Evolutionary conservation across 2,888 invertebrate genomes (phyloP).

Genomic region (Sminthurides aquaticus): DNA sequence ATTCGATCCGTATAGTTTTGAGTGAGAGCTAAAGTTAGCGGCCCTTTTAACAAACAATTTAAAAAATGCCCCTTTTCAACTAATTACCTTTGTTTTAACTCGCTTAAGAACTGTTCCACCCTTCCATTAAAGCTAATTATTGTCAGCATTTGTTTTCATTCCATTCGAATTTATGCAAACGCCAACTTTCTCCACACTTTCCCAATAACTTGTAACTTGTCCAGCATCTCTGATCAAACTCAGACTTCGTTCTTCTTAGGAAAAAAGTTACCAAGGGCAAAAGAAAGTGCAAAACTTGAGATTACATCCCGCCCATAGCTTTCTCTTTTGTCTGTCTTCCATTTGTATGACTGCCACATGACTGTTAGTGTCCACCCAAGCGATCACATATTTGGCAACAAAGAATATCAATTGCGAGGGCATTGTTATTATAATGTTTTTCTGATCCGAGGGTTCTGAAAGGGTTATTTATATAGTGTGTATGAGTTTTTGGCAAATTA

Average conservation of each 20-base stretch:
- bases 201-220: not conserved
- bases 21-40: not conserved
- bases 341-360: no score
- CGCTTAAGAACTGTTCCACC: not conserved
- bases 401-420: no score
- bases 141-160: slow-evolving; percentile 4
- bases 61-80: not conserved
- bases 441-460: no score
- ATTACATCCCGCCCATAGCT: no score
- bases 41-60: not conserved
- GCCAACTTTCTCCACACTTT: not conserved
- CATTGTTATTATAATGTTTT: no score
- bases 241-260: not conserved
- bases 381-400: no score
- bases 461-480: no score
- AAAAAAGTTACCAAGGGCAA: not conserved
- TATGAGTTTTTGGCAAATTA: no score
- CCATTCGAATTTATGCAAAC: not conserved
- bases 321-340: no score
- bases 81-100: not conserved
- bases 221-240: no score
- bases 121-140: slow-evolving; percentile 1
- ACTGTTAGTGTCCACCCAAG: no score
- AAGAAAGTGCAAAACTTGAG: not conserved
- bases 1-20: no score